Percentiles rank a stretch among this genome's conserved stretches.
phyloP scores from a whole-genome alignment of 2,113 vertebrate genomes.

The Otocyon megalotis region DNA sequence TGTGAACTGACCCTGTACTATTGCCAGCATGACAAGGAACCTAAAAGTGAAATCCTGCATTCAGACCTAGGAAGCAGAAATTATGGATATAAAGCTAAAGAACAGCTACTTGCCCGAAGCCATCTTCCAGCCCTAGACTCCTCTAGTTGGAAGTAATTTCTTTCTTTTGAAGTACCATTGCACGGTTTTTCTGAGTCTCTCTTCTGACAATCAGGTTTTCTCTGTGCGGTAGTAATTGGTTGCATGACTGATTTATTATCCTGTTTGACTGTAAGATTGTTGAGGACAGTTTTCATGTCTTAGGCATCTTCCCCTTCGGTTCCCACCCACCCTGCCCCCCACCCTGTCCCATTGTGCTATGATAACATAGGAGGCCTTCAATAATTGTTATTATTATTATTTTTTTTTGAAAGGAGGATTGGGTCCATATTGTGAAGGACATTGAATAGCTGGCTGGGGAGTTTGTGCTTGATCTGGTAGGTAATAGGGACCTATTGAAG shows the following conservation, averaged over 20 bases:
- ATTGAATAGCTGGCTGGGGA: slow-evolving; percentile 64
- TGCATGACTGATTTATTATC: slow-evolving; percentile 19
- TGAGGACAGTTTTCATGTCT: slow-evolving; percentile 50
- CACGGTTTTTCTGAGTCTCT: neutral
- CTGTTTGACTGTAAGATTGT: slow-evolving; percentile 54
- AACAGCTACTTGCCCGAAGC: neutral
- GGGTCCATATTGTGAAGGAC: slow-evolving; percentile 61
- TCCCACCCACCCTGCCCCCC: neutral
- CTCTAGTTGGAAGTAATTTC: neutral
- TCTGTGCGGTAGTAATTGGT: neutral
- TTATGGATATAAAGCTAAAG: neutral
- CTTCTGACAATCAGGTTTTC: neutral
- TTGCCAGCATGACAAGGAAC: neutral
- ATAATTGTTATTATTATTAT: slow-evolving; percentile 56
- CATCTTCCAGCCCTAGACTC: neutral
- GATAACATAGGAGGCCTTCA: slow-evolving; percentile 9
- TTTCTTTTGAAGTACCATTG: neutral
- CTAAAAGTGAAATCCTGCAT: neutral
- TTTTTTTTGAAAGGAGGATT: slow-evolving; percentile 47
- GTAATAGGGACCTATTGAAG: slow-evolving; percentile 74
- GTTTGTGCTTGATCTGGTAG: slow-evolving; percentile 74
- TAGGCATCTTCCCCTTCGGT: neutral
- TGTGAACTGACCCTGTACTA: neutral
- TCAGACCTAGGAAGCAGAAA: neutral
- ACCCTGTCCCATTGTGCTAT: neutral